Percentiles rank a stretch among this genome's conserved stretches.
These are phyloP conservation scores for Euschistus heros DNA, from an alignment of 1,140 invertebrate species.

Conservation along the genomic window DNA sequence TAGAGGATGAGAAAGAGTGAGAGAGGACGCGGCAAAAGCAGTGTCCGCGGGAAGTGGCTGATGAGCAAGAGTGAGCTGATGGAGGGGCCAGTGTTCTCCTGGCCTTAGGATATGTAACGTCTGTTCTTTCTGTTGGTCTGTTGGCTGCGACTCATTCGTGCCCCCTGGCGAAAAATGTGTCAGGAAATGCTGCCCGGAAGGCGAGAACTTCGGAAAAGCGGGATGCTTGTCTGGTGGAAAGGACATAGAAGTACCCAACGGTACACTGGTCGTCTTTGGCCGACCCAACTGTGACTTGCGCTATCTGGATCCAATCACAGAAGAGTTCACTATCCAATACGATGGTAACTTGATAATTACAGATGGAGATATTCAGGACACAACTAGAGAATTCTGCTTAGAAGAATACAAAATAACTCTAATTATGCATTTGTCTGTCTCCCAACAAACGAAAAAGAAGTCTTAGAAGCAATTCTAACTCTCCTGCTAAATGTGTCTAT, in stretches of 20 bases:
- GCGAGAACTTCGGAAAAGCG: background rate
- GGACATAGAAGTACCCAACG: background rate
- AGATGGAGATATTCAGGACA: no score
- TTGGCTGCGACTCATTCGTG: no score
- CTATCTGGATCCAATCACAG: background rate
- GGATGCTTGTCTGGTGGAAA: background rate
- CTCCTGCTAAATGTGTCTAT: conserved; percentile 51
- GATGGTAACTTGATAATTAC: no score
- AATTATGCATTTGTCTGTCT: background rate
- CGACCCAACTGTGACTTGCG: background rate
- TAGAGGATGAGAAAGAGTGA: no score
- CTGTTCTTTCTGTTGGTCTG: no score
- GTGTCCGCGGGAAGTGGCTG: no score
- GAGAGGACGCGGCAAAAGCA: no score
- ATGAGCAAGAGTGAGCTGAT: no score
- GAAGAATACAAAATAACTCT: background rate
- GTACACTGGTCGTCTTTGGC: background rate
- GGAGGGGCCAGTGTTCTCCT: background rate
- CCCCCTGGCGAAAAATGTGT: background rate
- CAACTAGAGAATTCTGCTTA: background rate
- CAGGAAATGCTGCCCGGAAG: conserved; percentile 3
- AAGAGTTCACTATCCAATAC: no score
- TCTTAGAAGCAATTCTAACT: background rate
- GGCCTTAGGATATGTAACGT: background rate
- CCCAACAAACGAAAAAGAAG: background rate